Evolutionary conservation across 2,797 vertebrate species (phyloP).

Genomic region (Tiaroga cobitis): DNA sequence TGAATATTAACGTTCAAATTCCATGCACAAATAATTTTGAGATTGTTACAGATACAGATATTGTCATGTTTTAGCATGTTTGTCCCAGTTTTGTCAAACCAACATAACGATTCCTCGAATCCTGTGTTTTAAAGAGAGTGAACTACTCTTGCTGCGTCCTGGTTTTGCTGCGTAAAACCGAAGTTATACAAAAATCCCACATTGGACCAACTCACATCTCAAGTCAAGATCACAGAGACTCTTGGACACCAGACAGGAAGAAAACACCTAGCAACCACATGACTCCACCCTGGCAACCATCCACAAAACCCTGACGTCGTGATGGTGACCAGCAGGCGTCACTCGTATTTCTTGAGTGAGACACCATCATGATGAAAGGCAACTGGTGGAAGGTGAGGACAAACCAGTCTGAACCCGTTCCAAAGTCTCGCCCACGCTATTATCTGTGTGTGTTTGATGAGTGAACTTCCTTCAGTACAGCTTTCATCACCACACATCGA

Average conservation of each 20-base stretch:
- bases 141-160: no score
- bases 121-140: no score
- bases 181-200: no score
- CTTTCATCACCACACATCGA: neutral
- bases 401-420: slow-evolving; percentile 6
- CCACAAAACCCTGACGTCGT: neutral
- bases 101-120: no score
- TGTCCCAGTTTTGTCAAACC: no score
- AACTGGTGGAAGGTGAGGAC: slow-evolving; percentile 1
- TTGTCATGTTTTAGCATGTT: no score
- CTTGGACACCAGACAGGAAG: neutral
- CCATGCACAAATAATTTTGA: no score
- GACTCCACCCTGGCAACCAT: neutral
- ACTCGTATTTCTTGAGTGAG: neutral
- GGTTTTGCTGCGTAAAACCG: no score
- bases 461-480: neutral
- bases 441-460: neutral
- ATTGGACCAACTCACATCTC: no score
- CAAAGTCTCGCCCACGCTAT: neutral
- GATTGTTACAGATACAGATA: no score
- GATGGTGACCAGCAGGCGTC: neutral
- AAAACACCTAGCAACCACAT: neutral
- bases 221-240: no score
- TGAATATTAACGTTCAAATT: no score
- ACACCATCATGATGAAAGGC: neutral